Base-by-base conservation (phyloP, 2,113 vertebrate genomes). In the Smithornis capensis region DNA sequence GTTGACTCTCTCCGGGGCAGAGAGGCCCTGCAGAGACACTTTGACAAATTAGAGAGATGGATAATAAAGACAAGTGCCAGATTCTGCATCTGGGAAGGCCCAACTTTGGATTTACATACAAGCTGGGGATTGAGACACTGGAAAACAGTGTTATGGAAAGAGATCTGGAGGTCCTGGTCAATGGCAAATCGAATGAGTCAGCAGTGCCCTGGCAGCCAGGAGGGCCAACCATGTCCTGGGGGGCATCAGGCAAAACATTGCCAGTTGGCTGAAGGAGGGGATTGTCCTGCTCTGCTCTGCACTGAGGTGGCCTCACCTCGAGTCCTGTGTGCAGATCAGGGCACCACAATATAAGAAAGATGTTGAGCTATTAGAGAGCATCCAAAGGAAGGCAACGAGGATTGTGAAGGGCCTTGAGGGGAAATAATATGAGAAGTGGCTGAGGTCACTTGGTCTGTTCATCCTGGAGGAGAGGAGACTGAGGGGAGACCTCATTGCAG, bases 241-340 rank as follows among this genome's bases (percentile, higher is more conserved):
- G n/a, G 4, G 4, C 44, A 74, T 50, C 68, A 37, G 68, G 52
- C 1, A 11, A 44, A 73, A 21, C 59, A 37, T 10, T 0, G 0
- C 3, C 76, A 73, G 68, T 50, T 0, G 0, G 59, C 7, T 17
- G 22, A 80, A 22, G 57, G 25, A 57, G 35, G 35, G 35, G 42
- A 80, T 37, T 89, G 50, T 65, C 44, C 68, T 0, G 1, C 52
- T 74, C 44, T 74, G 44, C 77, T 64, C 57, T 71, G 49, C 0
- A 0, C 35, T 73, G 50, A 21, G 49, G 17, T 1, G 0, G 31
- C 67, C 35, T 44, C 50, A 44, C 31, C 35, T 42, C 0, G 0
- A 37, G 22, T 31, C 3, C 25, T 35, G 35, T 27, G 4, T 11
- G 31, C 25, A 40, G 1, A 2, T 88, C 27, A 1, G 14, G n/a